These are phyloP conservation scores for Polydesmus complanatus DNA, from an alignment of 2,888 invertebrate genomes.

Conservation along the genomic window DNA sequence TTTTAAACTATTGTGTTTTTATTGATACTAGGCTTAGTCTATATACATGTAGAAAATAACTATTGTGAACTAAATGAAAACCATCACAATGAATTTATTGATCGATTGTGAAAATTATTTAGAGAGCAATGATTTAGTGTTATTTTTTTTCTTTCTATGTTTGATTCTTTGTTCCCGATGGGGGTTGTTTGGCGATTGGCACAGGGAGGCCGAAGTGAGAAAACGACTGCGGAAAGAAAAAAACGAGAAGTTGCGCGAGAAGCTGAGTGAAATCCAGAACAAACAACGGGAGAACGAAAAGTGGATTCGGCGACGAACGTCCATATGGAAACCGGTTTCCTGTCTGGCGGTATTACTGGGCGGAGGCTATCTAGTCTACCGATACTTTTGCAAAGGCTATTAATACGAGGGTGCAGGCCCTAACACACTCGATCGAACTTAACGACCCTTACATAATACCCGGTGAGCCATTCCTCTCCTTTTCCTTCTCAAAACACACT, in stretches of 20 bases:
- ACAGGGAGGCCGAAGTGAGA: slow-evolving; percentile 20
- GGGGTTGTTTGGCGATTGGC: neutral
- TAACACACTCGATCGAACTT: too few relatives aligned
- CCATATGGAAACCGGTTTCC: slow-evolving; percentile 20
- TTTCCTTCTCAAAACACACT: too few relatives aligned
- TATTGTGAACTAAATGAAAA: too few relatives aligned
- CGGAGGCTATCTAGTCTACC: slow-evolving; percentile 22
- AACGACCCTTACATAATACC: too few relatives aligned
- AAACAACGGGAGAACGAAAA: slow-evolving; percentile 21
- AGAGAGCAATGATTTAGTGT: neutral
- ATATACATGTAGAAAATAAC: too few relatives aligned
- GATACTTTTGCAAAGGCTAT: slow-evolving; percentile 10
- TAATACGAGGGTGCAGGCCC: too few relatives aligned
- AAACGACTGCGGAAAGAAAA: slow-evolving; percentile 20
- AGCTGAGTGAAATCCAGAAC: slow-evolving; percentile 20
- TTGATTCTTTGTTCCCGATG: neutral
- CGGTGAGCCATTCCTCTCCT: too few relatives aligned
- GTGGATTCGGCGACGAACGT: slow-evolving; percentile 20
- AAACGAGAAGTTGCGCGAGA: slow-evolving; percentile 19
- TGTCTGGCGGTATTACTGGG: slow-evolving; percentile 20
- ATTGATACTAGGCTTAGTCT: too few relatives aligned
- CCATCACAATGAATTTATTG: too few relatives aligned
- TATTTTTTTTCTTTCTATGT: neutral
- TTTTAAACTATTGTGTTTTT: too few relatives aligned
- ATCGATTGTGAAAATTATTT: neutral